phyloP scores from a whole-genome alignment of 2,797 vertebrate species.

The Phataginus tricuspis region DNA sequence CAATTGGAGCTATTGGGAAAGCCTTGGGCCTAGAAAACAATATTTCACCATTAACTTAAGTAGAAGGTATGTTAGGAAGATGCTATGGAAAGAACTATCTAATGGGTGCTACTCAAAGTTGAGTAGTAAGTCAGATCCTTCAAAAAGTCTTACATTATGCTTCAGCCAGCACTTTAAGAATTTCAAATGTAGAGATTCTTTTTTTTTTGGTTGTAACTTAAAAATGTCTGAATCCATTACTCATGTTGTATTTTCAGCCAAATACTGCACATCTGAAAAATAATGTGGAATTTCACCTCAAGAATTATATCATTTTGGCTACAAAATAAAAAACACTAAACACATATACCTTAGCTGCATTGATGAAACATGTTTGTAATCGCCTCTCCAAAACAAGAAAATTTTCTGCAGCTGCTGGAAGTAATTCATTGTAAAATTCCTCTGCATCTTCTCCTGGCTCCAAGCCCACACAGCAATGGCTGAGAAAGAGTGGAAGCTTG shows the following conservation, averaged over 20 bases:
- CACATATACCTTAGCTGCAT: constrained; percentile 85
- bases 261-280: constrained; percentile 43
- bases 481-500: constrained; percentile 78
- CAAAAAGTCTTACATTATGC: not conserved
- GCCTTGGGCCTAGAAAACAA: constrained; percentile 5
- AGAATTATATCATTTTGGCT: constrained; percentile 49
- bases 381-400: constrained; percentile 91
- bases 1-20: constrained; percentile 6
- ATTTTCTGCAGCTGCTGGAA: constrained; percentile 90
- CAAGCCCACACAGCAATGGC: constrained; percentile 92
- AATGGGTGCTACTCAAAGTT: not conserved
- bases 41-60: not conserved
- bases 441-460: constrained; percentile 88
- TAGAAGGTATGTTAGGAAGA: not conserved
- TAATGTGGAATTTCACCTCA: not conserved
- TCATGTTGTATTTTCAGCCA: constrained; percentile 14
- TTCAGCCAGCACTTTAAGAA: constrained; percentile 38
- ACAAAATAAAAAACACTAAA: constrained; percentile 21
- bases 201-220: not conserved
- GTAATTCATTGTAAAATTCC: constrained; percentile 90
- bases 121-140: constrained; percentile 11
- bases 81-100: constrained; percentile 7
- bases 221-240: not conserved
- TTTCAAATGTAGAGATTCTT: constrained; percentile 18
- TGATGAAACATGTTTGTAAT: constrained; percentile 87